phyloP scores from a whole-genome alignment of 92 coral and sea anemone genomes.

The Blastomussa wellsi region DNA sequence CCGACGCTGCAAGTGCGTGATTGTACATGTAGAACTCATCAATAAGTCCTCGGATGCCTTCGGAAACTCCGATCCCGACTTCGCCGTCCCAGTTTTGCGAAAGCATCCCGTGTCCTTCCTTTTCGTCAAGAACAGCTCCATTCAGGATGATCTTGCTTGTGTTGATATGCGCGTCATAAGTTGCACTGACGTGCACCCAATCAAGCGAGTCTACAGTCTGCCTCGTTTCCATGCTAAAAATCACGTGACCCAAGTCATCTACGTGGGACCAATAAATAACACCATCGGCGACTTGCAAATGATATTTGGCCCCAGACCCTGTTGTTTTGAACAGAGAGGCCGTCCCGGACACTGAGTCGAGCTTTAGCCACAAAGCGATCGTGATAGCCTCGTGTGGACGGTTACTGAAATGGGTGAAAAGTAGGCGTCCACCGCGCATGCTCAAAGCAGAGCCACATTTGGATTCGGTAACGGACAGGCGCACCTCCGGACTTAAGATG shows the following conservation, averaged over 20 bases:
- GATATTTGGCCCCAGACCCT: slow-evolving; percentile 88
- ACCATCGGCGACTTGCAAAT: slow-evolving; percentile 72
- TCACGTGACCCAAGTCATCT: slow-evolving; percentile 70
- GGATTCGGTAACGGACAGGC: slow-evolving; percentile 58
- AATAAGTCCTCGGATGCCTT: slow-evolving; percentile 76
- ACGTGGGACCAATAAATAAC: slow-evolving; percentile 89
- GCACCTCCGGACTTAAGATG: slow-evolving; percentile 53
- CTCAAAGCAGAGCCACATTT: slow-evolving; percentile 83
- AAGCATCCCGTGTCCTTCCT: slow-evolving; percentile 76
- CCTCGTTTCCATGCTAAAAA: slow-evolving; percentile 77
- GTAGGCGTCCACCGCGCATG: slow-evolving; percentile 83
- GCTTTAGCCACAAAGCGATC: slow-evolving; percentile 85
- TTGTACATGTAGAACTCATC: slow-evolving; percentile 95
- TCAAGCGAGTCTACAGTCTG: slow-evolving; percentile 76
- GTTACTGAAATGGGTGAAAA: slow-evolving; percentile 68
- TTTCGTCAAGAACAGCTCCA: slow-evolving; percentile 77
- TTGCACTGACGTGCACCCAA: slow-evolving; percentile 90
- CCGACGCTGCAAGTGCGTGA: slow-evolving; percentile 90
- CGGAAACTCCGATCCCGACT: slow-evolving; percentile 86
- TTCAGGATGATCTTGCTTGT: slow-evolving; percentile 80
- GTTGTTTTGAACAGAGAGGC: slow-evolving; percentile 80
- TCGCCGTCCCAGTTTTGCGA: slow-evolving; percentile 97
- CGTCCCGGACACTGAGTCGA: slow-evolving; percentile 62
- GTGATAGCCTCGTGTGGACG: slow-evolving; percentile 90
- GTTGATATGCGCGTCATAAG: slow-evolving; percentile 88